A percentile compares a stretch with the other conserved stretches of the same genome.
phyloP scores from a whole-genome alignment of 1,140 invertebrate species.

The Caenorhabditis brenneri region DNA sequence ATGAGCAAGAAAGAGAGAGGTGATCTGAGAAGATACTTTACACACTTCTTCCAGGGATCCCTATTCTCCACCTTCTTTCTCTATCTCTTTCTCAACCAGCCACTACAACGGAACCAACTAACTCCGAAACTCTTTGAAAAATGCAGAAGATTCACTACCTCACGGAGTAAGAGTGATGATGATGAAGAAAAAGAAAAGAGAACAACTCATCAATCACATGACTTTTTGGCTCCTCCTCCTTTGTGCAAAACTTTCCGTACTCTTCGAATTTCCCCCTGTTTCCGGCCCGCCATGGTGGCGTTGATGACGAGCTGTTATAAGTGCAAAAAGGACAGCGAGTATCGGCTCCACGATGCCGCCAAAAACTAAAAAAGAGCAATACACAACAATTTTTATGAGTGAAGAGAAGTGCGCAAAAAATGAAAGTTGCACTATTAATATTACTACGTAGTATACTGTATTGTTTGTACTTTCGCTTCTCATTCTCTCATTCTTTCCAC shows the following conservation, averaged over 20 bases:
- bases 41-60: conserved; percentile 4
- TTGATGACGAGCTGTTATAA: not conserved
- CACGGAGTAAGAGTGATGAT: not conserved
- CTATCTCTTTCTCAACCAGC: not conserved
- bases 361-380: not conserved
- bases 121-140: conserved; percentile 23
- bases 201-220: conserved; percentile 43
- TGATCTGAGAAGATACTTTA: conserved; percentile 28
- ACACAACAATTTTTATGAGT: not conserved
- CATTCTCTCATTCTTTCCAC: conserved; percentile 4
- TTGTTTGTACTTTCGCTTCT: conserved; percentile 25
- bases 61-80: not conserved
- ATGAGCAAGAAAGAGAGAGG: not conserved
- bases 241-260: conserved; percentile 9
- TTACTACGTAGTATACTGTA: conserved; percentile 20
- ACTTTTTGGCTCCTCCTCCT: conserved; percentile 11
- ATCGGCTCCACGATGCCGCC: not conserved
- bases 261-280: not conserved
- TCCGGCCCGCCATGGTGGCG: conserved; percentile 38
- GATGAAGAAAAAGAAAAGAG: conserved; percentile 18
- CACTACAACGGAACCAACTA: conserved; percentile 14
- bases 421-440: conserved; percentile 28
- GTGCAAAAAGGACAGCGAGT: not conserved
- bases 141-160: not conserved
- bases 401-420: not conserved